phyloP scores from a whole-genome alignment of 2,888 invertebrate species.

The Steromphala cineraria region DNA sequence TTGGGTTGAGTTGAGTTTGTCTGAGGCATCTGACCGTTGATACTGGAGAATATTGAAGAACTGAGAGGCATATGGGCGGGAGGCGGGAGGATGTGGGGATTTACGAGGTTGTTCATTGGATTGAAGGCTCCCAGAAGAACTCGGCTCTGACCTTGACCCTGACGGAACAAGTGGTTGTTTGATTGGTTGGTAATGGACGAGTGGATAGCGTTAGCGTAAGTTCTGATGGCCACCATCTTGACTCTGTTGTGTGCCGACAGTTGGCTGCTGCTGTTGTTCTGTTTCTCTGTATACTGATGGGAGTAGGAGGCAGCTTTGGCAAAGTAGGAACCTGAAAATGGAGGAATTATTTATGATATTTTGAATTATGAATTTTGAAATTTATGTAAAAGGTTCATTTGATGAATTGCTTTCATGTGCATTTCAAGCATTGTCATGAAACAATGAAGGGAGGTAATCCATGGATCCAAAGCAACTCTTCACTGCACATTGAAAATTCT shows the following conservation, averaged over 20 bases:
- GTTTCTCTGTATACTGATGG: constrained; percentile 62
- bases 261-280: neutral
- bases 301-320: constrained; percentile 62
- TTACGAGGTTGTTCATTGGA: neutral
- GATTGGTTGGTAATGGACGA: neutral
- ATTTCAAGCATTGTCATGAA: too few relatives aligned
- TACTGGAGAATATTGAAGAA: constrained; percentile 16
- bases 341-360: neutral
- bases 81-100: constrained; percentile 21
- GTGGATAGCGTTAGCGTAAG: neutral
- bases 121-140: constrained; percentile 3
- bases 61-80: constrained; percentile 27
- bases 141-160: constrained; percentile 2
- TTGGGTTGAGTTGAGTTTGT: constrained; percentile 12
- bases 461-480: too few relatives aligned
- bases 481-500: too few relatives aligned
- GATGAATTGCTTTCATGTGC: too few relatives aligned
- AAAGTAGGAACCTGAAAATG: constrained; percentile 64
- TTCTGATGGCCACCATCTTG: neutral
- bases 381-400: too few relatives aligned
- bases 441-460: too few relatives aligned
- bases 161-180: neutral
- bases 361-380: too few relatives aligned
- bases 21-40: constrained; percentile 16
- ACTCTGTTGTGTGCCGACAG: neutral